Percentiles rank a stretch among this genome's conserved stretches.
Conservation (phyloP, 2,113 vertebrate genomes). For the Mugil cephalus region DNA sequence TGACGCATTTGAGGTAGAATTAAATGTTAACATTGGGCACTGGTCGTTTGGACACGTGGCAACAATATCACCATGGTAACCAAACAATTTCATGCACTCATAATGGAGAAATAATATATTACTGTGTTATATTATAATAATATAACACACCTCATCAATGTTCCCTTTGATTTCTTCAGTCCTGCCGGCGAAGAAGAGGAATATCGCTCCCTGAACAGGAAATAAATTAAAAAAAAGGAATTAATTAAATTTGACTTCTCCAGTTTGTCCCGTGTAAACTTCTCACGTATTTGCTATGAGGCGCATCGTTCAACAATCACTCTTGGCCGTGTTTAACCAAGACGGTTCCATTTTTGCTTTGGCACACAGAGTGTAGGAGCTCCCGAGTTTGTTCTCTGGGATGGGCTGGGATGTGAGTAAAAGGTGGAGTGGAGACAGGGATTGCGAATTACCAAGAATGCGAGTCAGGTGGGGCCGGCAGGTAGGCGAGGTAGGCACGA, state of each 20-base stretch:
- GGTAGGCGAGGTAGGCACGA: neutral
- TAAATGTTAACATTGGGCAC: constrained; percentile 11
- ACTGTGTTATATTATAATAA: no score
- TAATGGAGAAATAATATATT: no score
- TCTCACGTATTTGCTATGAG: neutral
- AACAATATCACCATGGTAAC: neutral
- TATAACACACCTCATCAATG: constrained; percentile 86
- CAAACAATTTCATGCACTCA: rapidly evolving
- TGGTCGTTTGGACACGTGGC: neutral
- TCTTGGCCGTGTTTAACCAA: constrained; percentile 38
- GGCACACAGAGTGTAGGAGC: constrained; percentile 34
- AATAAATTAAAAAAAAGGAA: no score
- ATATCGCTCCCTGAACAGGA: constrained; percentile 85
- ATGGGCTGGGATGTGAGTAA: constrained; percentile 55
- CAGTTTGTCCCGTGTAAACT: neutral
- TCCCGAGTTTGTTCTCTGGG: constrained; percentile 75
- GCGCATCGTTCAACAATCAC: constrained; percentile 3
- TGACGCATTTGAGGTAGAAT: neutral
- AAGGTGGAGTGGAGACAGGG: constrained; percentile 61
- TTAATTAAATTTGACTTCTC: neutral
- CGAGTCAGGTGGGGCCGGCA: neutral
- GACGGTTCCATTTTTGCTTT: constrained; percentile 8
- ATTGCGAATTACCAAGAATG: constrained; percentile 27
- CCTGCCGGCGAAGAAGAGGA: constrained; percentile 88
- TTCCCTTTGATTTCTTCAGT: constrained; percentile 89